Percentiles rank a stretch among this genome's conserved stretches.
phyloP scores from a whole-genome alignment of 2,888 invertebrate genomes.

The Priocnemis perturbator region DNA sequence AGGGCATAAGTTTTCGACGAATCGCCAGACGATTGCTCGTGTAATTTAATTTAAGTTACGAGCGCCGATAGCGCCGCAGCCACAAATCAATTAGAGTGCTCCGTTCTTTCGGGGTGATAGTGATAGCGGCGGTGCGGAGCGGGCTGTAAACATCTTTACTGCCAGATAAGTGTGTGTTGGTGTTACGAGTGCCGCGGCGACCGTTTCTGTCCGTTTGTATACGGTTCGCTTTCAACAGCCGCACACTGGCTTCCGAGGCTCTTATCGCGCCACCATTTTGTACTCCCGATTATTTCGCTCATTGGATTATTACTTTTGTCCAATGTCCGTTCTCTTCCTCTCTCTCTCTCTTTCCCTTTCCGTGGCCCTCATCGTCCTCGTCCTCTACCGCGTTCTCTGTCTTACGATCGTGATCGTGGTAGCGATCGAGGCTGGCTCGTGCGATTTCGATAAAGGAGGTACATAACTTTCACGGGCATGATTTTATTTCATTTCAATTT shows the following conservation, averaged over 20 bases:
- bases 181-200: slow-evolving; percentile 30
- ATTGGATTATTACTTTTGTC: slow-evolving; percentile 54
- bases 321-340: slow-evolving; percentile 9
- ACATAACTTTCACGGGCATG: too few species aligned
- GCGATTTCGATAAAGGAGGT: slow-evolving; percentile 2
- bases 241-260: slow-evolving; percentile 10
- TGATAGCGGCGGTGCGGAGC: slow-evolving; percentile 66
- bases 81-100: slow-evolving; percentile 73
- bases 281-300: slow-evolving; percentile 66
- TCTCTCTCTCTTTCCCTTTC: neutral
- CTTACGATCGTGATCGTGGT: neutral
- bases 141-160: slow-evolving; percentile 73
- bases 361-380: neutral
- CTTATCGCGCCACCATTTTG: slow-evolving; percentile 68
- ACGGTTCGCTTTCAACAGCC: slow-evolving; percentile 2
- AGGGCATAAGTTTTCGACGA: slow-evolving; percentile 48
- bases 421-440: neutral
- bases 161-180: slow-evolving; percentile 65
- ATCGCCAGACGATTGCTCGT: slow-evolving; percentile 61
- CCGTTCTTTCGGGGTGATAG: slow-evolving; percentile 63
- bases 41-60: slow-evolving; percentile 72
- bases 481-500: too few species aligned
- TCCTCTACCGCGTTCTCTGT: neutral
- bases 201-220: slow-evolving; percentile 26
- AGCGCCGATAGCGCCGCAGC: slow-evolving; percentile 65